A percentile compares a stretch with the other conserved stretches of the same genome.
These are phyloP conservation scores for Aramus guarauna DNA, from an alignment of 2,113 vertebrate species.

Conservation along the genomic window DNA sequence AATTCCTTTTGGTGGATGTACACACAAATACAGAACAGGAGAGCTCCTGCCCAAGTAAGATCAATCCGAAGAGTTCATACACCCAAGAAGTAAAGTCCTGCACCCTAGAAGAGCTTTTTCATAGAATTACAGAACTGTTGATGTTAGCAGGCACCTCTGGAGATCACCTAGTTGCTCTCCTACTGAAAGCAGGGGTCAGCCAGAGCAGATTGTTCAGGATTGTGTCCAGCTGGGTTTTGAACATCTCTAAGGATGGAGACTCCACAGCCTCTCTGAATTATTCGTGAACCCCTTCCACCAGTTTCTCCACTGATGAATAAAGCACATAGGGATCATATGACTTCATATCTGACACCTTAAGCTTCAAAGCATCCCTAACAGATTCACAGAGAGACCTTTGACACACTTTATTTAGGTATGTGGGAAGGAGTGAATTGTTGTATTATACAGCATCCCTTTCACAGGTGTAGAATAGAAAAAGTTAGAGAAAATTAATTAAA, in stretches of 20 bases:
- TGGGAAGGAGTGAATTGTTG: not conserved
- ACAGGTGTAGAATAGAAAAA: accelerated
- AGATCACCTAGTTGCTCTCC: not conserved
- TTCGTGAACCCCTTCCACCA: not conserved
- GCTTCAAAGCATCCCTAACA: not conserved
- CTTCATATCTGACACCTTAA: no score
- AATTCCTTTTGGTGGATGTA: not conserved
- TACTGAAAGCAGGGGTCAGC: not conserved
- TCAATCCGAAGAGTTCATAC: not conserved
- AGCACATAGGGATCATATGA: not conserved
- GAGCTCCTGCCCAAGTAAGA: not conserved
- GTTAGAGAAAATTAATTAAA: not conserved
- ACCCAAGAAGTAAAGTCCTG: not conserved
- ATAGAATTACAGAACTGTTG: not conserved
- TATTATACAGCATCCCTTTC: not conserved
- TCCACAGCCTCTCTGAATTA: accelerated
- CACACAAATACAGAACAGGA: not conserved
- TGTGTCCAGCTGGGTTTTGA: not conserved
- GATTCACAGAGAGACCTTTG: not conserved
- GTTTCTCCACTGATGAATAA: not conserved
- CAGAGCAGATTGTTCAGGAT: not conserved
- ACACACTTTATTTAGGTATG: no score
- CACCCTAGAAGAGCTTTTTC: not conserved
- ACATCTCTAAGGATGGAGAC: not conserved
- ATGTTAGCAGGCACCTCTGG: not conserved